Evolutionary conservation across 2,888 invertebrate species (phyloP).

Genomic region (Dendrolimus houi): DNA sequence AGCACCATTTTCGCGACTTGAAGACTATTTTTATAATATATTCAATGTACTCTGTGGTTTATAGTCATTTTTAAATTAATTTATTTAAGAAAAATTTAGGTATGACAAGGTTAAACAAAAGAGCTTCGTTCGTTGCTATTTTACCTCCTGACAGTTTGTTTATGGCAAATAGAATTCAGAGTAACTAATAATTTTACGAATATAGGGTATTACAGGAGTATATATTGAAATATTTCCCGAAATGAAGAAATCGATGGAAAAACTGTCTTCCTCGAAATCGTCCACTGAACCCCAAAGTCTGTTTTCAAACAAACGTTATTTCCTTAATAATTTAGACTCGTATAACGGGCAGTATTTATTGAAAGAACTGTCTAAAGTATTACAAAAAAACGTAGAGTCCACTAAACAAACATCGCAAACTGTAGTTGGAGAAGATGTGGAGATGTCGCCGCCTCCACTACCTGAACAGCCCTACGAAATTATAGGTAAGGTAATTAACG

Average conservation of each 20-base stretch:
- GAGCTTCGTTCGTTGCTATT: too few species aligned
- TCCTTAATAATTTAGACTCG: constrained; percentile 78
- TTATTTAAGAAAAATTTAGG: too few species aligned
- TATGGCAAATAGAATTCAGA: too few species aligned
- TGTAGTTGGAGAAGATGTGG: constrained; percentile 42
- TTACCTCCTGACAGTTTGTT: too few species aligned
- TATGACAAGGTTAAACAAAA: too few species aligned
- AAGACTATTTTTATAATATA: too few species aligned
- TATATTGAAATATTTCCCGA: too few species aligned
- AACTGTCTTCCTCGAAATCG: constrained; percentile 28
- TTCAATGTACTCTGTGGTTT: too few species aligned
- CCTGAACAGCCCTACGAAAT: constrained; percentile 52
- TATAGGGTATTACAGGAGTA: too few species aligned
- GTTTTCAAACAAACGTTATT: constrained; percentile 71
- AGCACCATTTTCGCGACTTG: too few species aligned
- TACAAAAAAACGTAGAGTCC: constrained; percentile 34
- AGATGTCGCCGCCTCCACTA: constrained; percentile 23
- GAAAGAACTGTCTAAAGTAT: constrained; percentile 45
- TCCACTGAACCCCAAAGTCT: constrained; percentile 23
- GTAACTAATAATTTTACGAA: too few species aligned
- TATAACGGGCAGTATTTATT: constrained; percentile 72
- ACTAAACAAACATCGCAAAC: constrained; percentile 30
- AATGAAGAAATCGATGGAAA: constrained; percentile 1
- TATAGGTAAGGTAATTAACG: constrained; percentile 32
- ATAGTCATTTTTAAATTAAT: too few species aligned